Evolutionary conservation across 1,140 invertebrate species (phyloP).

Genomic region (Papilio glaucus): DNA sequence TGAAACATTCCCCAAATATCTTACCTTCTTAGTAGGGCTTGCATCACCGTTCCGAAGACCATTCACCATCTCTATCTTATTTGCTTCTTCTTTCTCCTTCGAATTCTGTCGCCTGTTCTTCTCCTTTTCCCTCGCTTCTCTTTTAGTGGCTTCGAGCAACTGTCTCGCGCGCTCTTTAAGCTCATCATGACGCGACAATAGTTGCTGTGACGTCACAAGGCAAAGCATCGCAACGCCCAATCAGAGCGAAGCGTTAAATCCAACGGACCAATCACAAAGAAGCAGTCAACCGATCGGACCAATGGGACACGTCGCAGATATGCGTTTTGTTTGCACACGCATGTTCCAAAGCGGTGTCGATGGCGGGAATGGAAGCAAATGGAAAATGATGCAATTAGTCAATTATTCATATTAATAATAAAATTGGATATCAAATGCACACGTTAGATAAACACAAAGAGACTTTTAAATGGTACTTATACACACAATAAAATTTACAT

Average conservation of each 20-base stretch:
- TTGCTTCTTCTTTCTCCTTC: conserved; percentile 59
- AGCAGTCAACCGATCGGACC: conserved; percentile 48
- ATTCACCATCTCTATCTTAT: conserved; percentile 54
- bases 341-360: conserved; percentile 31
- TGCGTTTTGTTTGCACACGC: conserved; percentile 9
- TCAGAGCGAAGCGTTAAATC: conserved; percentile 44
- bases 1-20: conserved; percentile 31
- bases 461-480: background rate
- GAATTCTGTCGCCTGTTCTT: conserved; percentile 66
- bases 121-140: conserved; percentile 87
- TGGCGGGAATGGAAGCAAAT: conserved; percentile 32
- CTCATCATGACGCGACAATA: conserved; percentile 91
- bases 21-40: conserved; percentile 71
- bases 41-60: conserved; percentile 65
- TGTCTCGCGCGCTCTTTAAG: conserved; percentile 95
- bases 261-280: conserved; percentile 48
- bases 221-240: conserved; percentile 46
- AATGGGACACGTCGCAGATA: conserved; percentile 34
- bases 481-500: conserved; percentile 32
- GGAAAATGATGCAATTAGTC: conserved; percentile 4
- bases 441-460: background rate
- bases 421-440: background rate
- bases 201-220: conserved; percentile 82
- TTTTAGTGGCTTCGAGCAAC: conserved; percentile 93
- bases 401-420: background rate